phyloP scores from a whole-genome alignment of 2,888 invertebrate species.

The Idaea aversata region DNA sequence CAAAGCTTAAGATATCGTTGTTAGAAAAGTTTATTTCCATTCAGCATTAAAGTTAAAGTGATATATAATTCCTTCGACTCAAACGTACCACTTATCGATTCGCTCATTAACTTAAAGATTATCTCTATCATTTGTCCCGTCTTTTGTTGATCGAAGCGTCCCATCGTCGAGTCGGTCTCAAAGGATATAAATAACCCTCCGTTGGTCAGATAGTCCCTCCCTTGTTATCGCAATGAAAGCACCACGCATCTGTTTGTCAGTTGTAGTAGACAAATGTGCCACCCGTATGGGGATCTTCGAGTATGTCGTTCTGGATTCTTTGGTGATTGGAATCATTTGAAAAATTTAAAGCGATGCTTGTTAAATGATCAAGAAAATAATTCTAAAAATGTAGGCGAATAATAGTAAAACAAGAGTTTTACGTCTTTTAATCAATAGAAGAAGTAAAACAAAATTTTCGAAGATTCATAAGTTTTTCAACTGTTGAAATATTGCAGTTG shows the following conservation, averaged over 20 bases:
- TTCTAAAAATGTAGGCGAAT: no score
- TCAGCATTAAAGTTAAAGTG: not conserved
- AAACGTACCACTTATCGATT: conserved; percentile 4
- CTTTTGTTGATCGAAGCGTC: conserved; percentile 63
- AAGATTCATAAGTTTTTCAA: no score
- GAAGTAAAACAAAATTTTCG: no score
- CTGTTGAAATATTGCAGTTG: no score
- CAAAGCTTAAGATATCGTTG: not conserved
- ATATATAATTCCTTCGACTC: not conserved
- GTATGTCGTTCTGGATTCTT: conserved; percentile 40
- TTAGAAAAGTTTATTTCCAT: not conserved
- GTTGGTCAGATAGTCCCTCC: conserved; percentile 64
- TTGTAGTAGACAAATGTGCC: conserved; percentile 62
- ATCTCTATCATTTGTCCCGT: conserved; percentile 73
- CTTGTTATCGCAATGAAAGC: conserved; percentile 62
- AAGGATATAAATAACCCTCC: conserved; percentile 71
- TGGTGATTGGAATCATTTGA: conserved; percentile 31
- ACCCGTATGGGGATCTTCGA: conserved; percentile 62
- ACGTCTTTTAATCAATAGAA: no score
- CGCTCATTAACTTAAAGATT: conserved; percentile 53
- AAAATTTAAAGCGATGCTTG: conserved; percentile 22
- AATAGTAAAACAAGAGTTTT: no score
- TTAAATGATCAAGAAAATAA: conserved; percentile 19
- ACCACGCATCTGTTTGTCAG: conserved; percentile 73
- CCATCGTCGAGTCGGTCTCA: conserved; percentile 48